phyloP scores from a whole-genome alignment of 2,797 vertebrate species.

The Syngnathus rostellatus region DNA sequence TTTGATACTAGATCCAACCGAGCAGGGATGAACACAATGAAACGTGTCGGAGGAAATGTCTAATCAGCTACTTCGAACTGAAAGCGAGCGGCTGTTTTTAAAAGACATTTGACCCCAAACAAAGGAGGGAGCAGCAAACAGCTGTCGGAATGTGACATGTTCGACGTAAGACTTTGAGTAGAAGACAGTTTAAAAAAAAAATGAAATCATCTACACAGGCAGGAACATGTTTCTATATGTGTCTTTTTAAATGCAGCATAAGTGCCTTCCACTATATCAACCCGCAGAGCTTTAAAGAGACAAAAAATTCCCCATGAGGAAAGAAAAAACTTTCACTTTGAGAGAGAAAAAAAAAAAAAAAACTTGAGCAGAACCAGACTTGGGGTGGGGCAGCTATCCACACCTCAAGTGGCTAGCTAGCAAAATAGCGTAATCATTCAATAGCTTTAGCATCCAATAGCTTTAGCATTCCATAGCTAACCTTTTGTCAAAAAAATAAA shows the following conservation, averaged over 20 bases:
- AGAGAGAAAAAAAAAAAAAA: no score
- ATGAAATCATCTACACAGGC: not conserved
- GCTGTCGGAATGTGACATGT: not conserved
- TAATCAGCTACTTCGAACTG: constrained; percentile 5
- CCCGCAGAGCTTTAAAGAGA: not conserved
- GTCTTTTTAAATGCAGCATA: not conserved
- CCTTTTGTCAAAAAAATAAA: not conserved
- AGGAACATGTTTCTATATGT: not conserved
- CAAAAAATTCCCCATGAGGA: not conserved
- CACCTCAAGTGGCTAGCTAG: not conserved
- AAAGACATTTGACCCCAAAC: constrained; percentile 1
- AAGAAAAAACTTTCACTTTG: not conserved
- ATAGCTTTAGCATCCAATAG: not conserved
- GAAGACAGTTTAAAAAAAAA: not conserved
- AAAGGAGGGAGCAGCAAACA: not conserved
- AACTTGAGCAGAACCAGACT: not conserved
- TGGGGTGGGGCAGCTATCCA: not conserved
- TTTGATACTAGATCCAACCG: constrained; percentile 49
- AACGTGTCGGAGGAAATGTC: not conserved
- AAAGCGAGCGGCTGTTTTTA: not conserved
- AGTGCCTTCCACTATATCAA: not conserved
- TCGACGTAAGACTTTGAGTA: not conserved
- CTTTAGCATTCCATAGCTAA: not conserved
- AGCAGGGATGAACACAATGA: not conserved
- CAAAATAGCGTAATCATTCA: not conserved